Conservation (phyloP, 2,113 vertebrate genomes). For the Clarias gariepinus region DNA sequence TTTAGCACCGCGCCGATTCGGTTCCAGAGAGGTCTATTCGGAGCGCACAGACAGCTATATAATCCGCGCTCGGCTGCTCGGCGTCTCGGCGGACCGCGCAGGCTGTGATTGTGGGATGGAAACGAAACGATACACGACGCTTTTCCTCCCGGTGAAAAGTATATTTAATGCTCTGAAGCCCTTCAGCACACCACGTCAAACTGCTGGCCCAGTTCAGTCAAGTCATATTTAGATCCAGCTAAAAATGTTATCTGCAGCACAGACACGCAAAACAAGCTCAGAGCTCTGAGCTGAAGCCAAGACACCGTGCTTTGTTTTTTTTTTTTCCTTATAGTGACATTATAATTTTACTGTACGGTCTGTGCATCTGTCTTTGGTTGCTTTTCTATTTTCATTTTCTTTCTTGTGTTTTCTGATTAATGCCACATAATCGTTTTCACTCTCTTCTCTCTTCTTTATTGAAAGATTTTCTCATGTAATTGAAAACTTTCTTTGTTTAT, state of each 20-base stretch:
- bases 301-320: background rate
- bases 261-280: background rate
- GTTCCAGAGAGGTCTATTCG: conserved; percentile 61
- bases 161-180: conserved; percentile 29
- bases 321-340: background rate
- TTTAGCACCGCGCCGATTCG: conserved; percentile 35
- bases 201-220: conserved; percentile 28
- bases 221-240: conserved; percentile 26
- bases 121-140: conserved; percentile 7
- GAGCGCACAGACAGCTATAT: conserved; percentile 60
- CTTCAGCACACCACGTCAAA: conserved; percentile 21
- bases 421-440: background rate
- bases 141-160: conserved; percentile 18
- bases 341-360: background rate
- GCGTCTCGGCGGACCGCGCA: conserved; percentile 51
- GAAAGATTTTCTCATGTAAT: background rate
- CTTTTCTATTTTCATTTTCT: background rate
- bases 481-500: too few relatives aligned
- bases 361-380: background rate
- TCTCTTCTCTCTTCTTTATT: background rate
- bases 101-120: conserved; percentile 36
- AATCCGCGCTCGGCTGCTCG: conserved; percentile 59
- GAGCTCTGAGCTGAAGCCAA: background rate
- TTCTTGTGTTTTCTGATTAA: background rate
- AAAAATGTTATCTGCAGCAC: conserved; percentile 14